A percentile compares a stretch with the other conserved stretches of the same genome.
These are phyloP conservation scores for Lepidotrigona ventralis DNA, from an alignment of 1,140 invertebrate genomes.

Conservation along the genomic window DNA sequence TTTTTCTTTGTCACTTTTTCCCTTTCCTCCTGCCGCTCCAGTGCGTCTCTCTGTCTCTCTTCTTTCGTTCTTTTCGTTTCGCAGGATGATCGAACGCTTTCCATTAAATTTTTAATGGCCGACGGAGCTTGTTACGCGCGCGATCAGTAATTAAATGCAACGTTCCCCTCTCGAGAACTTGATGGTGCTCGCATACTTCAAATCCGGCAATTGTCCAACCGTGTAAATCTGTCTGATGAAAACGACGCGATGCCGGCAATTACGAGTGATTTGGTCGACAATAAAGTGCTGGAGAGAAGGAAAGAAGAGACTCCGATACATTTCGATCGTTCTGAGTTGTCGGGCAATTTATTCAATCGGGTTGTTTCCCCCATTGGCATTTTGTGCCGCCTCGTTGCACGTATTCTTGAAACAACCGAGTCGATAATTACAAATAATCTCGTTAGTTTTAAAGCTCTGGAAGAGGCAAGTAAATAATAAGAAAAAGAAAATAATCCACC, in stretches of 20 bases:
- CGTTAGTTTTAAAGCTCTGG: too few species aligned
- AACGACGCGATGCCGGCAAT: not conserved
- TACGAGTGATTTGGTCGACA: not conserved
- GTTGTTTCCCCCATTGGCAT: too few species aligned
- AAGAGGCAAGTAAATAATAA: too few species aligned
- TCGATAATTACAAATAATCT: too few species aligned
- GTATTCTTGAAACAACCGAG: too few species aligned
- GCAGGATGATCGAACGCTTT: not conserved
- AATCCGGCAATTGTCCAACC: not conserved
- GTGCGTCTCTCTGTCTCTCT: not conserved
- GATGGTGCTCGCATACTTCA: not conserved
- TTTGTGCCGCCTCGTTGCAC: too few species aligned
- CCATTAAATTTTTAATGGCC: not conserved
- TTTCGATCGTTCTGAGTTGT: too few species aligned
- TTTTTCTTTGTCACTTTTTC: not conserved
- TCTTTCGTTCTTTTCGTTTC: not conserved
- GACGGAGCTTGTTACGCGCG: not conserved
- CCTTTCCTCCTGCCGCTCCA: not conserved
- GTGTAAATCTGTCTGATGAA: not conserved
- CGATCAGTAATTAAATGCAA: constrained; percentile 12
- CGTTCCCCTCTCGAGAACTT: not conserved
- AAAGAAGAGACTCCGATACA: not conserved
- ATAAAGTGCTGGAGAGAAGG: not conserved
- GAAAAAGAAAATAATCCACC: too few species aligned
- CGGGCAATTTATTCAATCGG: too few species aligned